phyloP scores from a whole-genome alignment of 2,888 invertebrate genomes.

The Melipona beecheii region DNA sequence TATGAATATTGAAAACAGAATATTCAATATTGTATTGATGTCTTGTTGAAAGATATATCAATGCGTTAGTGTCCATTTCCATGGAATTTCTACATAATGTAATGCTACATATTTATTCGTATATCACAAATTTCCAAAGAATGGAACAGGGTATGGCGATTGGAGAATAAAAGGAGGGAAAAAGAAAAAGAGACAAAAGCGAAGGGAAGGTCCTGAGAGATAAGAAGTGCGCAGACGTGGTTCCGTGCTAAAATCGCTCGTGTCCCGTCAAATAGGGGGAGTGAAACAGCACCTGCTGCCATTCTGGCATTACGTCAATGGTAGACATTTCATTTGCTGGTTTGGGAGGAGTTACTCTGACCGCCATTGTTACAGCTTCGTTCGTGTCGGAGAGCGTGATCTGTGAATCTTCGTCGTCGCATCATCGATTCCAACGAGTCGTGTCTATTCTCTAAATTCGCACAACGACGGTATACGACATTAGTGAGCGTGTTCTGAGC shows the following conservation, averaged over 20 bases:
- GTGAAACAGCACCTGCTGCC: constrained; percentile 76
- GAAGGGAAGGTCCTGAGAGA: not conserved
- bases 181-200: not conserved
- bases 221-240: constrained; percentile 58
- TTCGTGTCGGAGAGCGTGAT: constrained; percentile 69
- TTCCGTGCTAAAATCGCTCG: constrained; percentile 42
- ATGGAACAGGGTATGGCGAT: not conserved
- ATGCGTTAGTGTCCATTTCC: not conserved
- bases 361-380: constrained; percentile 80
- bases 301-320: constrained; percentile 82
- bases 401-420: constrained; percentile 61
- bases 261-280: constrained; percentile 57
- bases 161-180: not conserved
- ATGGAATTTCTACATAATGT: not conserved
- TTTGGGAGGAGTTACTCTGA: constrained; percentile 80
- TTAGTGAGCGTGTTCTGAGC: constrained; percentile 67
- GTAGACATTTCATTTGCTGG: constrained; percentile 77
- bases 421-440: constrained; percentile 48
- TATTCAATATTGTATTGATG: not conserved
- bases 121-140: not conserved
- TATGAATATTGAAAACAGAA: not conserved
- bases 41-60: not conserved
- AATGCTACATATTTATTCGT: not conserved
- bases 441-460: constrained; percentile 39
- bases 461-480: constrained; percentile 41